Evolutionary conservation across 2,888 invertebrate species (phyloP).

Genomic region (Malthinus flaveolus): DNA sequence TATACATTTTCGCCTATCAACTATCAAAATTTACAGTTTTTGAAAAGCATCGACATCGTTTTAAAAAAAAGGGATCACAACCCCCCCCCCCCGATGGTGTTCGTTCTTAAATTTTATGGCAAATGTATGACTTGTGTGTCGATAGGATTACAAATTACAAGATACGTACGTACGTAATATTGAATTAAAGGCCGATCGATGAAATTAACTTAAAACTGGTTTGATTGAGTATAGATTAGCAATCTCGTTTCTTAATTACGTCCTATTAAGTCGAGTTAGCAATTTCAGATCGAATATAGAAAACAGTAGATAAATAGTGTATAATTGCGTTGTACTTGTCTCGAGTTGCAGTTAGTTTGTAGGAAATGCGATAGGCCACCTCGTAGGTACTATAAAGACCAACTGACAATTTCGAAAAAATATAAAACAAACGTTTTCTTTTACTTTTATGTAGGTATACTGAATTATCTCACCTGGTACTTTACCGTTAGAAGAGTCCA

Average conservation of each 20-base stretch:
- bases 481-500: slow-evolving; percentile 6
- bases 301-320: slow-evolving; percentile 7
- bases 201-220: slow-evolving; percentile 13
- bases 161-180: too few species aligned
- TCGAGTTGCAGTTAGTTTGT: slow-evolving; percentile 13
- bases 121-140: too few species aligned
- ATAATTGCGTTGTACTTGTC: slow-evolving; percentile 11
- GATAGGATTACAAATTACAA: too few species aligned
- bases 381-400: not conserved
- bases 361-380: slow-evolving; percentile 14
- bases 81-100: too few species aligned
- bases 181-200: too few species aligned
- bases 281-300: slow-evolving; percentile 4
- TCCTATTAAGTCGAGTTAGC: slow-evolving; percentile 11
- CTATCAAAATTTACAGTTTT: too few species aligned
- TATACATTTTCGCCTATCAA: too few species aligned
- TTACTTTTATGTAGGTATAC: slow-evolving; percentile 7
- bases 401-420: not conserved
- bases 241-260: slow-evolving; percentile 13
- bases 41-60: too few species aligned
- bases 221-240: slow-evolving; percentile 15
- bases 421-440: not conserved
- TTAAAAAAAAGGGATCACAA: too few species aligned
- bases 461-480: slow-evolving; percentile 14
- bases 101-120: too few species aligned